Evolutionary conservation across 2,888 invertebrate genomes (phyloP), one percentile per base, ranked within the genome.

Genomic region (Acronicta alni): DNA sequence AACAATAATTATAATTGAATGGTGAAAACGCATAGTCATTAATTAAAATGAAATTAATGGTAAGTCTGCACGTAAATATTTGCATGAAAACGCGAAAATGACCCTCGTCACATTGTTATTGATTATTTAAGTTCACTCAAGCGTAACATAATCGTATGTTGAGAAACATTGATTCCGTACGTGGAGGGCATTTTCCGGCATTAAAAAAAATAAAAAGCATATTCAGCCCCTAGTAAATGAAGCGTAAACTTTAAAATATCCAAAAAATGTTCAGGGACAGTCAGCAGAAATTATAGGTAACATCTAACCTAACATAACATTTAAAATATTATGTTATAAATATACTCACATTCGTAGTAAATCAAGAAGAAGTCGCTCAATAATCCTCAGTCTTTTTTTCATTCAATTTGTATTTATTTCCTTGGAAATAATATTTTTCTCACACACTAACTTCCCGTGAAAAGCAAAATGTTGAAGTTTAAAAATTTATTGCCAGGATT

Each of bases 281-380:
- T 90, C 91, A 91, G 93, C 93, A 85, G 80, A 87, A 88, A 89
- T 83, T 86, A 81, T 71, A 88, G 85, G 88, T 86, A 90, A 85
- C 83, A 89, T 91, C 91, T 93, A 93, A 93, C 93, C 93, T 93
- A 91, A 87, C 84, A 87, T 82, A 79, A 84, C 81, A 85, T 72
- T 42, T 67, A 72, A 73, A 63, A 82, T 79, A 70, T 48, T 74
- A 55, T 64, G 69, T 32, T 67, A 67, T 78, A 81, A 79, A 71
- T 63, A 79, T 83, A 93, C 93, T 93, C 78, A 93, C 92, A 84
- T 82, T 72, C 57, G 78, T 75, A 79, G 64, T 61, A 58, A 72
- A 58, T 72, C 77, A 73, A 79, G 60, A 76, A 74, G 56, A 57
- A 47, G 67, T 60, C 26, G 35, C 46, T 70, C 49, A 71, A 63